phyloP scores from a whole-genome alignment of 2,888 invertebrate genomes.

The Latrodectus hesperus region DNA sequence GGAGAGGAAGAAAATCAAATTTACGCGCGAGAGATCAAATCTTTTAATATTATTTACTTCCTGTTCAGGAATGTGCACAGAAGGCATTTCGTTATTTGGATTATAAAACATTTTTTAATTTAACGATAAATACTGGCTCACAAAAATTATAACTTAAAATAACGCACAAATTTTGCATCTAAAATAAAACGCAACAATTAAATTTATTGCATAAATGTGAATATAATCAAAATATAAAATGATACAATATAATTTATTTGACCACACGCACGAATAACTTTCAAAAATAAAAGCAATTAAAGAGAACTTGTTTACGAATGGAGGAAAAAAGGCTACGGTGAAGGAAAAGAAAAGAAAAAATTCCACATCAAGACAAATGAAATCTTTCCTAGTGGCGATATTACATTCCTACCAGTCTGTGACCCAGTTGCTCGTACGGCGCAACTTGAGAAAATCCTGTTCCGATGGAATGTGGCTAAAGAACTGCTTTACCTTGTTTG shows the following conservation, averaged over 20 bases:
- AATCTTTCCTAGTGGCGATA: conserved; percentile 20
- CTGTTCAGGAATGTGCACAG: too few relatives aligned
- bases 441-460: conserved; percentile 60
- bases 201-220: not conserved
- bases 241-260: not conserved
- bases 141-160: too few relatives aligned
- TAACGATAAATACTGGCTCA: too few relatives aligned
- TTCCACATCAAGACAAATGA: not conserved
- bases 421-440: conserved; percentile 55
- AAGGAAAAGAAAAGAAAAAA: not conserved
- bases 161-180: too few relatives aligned
- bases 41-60: too few relatives aligned
- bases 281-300: not conserved
- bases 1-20: too few relatives aligned
- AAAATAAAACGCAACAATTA: not conserved
- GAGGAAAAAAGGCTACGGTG: not conserved
- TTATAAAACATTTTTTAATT: too few relatives aligned
- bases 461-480: conserved; percentile 54
- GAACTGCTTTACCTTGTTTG: conserved; percentile 67
- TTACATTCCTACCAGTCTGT: conserved; percentile 64
- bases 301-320: not conserved
- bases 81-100: too few relatives aligned
- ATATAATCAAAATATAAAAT: not conserved
- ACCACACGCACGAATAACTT: not conserved
- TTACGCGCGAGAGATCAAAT: too few relatives aligned